Evolutionary conservation across 2,888 invertebrate species (phyloP).

Genomic region (Apoda limacodes): DNA sequence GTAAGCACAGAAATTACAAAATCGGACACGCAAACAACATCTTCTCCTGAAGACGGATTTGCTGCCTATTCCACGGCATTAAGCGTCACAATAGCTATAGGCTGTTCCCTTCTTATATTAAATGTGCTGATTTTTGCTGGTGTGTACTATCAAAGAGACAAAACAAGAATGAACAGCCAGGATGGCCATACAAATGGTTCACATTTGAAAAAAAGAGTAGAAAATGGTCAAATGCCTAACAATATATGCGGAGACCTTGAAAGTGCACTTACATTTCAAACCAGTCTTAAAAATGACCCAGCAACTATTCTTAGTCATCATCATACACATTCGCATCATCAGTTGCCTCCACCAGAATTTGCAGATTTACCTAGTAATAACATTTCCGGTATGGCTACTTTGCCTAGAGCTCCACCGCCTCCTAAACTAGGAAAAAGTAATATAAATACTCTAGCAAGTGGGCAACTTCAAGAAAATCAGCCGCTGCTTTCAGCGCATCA

Average conservation of each 20-base stretch:
- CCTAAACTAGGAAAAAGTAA: slow-evolving; percentile 76
- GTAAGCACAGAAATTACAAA: slow-evolving; percentile 40
- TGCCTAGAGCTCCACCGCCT: slow-evolving; percentile 81
- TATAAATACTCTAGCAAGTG: slow-evolving; percentile 68
- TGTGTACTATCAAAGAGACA: slow-evolving; percentile 92
- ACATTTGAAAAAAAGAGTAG: slow-evolving; percentile 77
- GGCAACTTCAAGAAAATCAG: slow-evolving; percentile 75
- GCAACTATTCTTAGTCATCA: slow-evolving; percentile 81
- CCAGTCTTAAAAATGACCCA: slow-evolving; percentile 75
- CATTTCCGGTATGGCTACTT: slow-evolving; percentile 62
- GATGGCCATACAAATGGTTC: slow-evolving; percentile 63
- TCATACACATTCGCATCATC: slow-evolving; percentile 81
- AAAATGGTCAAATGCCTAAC: slow-evolving; percentile 90
- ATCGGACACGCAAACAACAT: slow-evolving; percentile 58
- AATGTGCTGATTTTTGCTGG: slow-evolving; percentile 95
- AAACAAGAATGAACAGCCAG: slow-evolving; percentile 77
- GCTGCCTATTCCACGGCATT: slow-evolving; percentile 92
- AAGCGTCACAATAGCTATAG: slow-evolving; percentile 94
- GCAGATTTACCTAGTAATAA: slow-evolving; percentile 83
- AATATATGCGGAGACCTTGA: slow-evolving; percentile 89
- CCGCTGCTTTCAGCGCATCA: slow-evolving; percentile 80
- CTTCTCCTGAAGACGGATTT: slow-evolving; percentile 86
- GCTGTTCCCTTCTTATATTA: slow-evolving; percentile 90
- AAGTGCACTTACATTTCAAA: slow-evolving; percentile 60
- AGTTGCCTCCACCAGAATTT: slow-evolving; percentile 85